Conservation (phyloP, 2,888 invertebrate species). For the Drosophila colorata region DNA sequence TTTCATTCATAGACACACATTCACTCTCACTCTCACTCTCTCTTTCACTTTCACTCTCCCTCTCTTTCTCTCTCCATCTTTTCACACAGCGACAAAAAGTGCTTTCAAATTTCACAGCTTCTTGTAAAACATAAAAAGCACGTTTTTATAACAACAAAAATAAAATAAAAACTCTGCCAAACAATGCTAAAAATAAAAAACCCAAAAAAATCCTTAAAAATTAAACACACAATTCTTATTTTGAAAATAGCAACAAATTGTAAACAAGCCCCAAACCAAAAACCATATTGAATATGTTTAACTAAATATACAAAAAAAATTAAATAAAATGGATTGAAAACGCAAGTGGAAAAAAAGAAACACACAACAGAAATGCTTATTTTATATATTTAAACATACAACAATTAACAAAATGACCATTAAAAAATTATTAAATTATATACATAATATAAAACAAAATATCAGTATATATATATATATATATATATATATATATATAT, state of each 20-base stretch:
- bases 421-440: constrained; percentile 61
- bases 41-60: background rate
- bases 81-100: constrained; percentile 29
- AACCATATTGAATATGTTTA: constrained; percentile 43
- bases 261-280: constrained; percentile 41
- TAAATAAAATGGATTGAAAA: constrained; percentile 21
- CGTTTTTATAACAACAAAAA: constrained; percentile 13
- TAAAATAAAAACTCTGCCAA: constrained; percentile 41
- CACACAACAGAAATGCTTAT: constrained; percentile 64
- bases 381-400: constrained; percentile 79
- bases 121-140: constrained; percentile 15
- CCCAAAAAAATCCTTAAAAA: constrained; percentile 24
- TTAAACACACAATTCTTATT: constrained; percentile 37
- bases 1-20: constrained; percentile 9
- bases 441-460: constrained; percentile 34
- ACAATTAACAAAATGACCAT: constrained; percentile 76
- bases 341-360: constrained; percentile 31
- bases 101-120: constrained; percentile 45
- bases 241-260: constrained; percentile 69
- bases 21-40: background rate
- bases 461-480: constrained; percentile 46
- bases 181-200: constrained; percentile 41
- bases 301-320: constrained; percentile 45
- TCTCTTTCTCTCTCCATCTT: constrained; percentile 3
- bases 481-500: constrained; percentile 41